Conservation (phyloP, 2,888 invertebrate species). For the Melieria omissa region DNA sequence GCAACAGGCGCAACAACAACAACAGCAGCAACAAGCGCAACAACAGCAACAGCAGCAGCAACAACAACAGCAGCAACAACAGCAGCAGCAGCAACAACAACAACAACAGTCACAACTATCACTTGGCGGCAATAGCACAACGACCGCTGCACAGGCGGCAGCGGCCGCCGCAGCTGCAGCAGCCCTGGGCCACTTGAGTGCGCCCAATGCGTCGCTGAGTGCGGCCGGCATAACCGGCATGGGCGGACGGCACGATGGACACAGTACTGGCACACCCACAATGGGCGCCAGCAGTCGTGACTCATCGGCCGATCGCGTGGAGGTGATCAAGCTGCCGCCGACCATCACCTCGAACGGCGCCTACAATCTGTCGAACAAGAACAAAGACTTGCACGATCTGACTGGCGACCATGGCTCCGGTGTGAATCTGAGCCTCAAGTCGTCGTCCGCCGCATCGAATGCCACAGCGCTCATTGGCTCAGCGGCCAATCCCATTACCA, state of each 20-base stretch:
- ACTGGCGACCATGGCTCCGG: conserved; percentile 56
- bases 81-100: conserved; percentile 35
- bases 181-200: conserved; percentile 46
- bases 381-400: conserved; percentile 62
- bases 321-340: conserved; percentile 83
- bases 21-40: conserved; percentile 31
- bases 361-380: conserved; percentile 65
- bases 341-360: conserved; percentile 72
- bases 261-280: conserved; percentile 25
- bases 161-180: conserved; percentile 43
- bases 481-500: conserved; percentile 64
- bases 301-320: conserved; percentile 74
- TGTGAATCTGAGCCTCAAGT: conserved; percentile 64
- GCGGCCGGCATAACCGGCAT: conserved; percentile 29
- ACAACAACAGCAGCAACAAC: conserved; percentile 33
- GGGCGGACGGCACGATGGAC: conserved; percentile 21
- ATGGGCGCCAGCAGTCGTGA: conserved; percentile 47
- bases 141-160: conserved; percentile 48
- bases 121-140: conserved; percentile 39
- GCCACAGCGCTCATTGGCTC: conserved; percentile 52
- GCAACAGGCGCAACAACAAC: conserved; percentile 34
- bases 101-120: conserved; percentile 40
- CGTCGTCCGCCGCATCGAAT: conserved; percentile 54
- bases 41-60: conserved; percentile 38
- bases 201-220: conserved; percentile 4